These are phyloP conservation scores for Pardosa pseudoannulata DNA, from an alignment of 2,888 invertebrate species.

Conservation along the genomic window DNA sequence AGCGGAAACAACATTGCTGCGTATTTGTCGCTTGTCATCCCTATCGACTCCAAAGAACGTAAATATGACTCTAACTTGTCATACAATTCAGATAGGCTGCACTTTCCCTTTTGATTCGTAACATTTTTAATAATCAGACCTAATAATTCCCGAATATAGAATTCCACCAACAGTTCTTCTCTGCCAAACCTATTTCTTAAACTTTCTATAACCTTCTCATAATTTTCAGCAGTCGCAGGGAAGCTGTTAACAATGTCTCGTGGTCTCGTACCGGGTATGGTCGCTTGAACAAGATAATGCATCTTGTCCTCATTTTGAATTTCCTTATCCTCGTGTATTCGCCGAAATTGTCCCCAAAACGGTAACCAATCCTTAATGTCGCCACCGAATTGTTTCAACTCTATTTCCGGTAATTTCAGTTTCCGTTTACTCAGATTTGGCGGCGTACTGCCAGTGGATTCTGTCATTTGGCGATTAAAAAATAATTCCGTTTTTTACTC, in stretches of 20 bases:
- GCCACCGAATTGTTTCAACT: constrained; percentile 74
- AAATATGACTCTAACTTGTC: constrained; percentile 57
- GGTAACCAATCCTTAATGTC: constrained; percentile 74
- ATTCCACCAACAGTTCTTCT: constrained; percentile 75
- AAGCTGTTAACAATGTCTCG: constrained; percentile 73
- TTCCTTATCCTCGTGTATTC: constrained; percentile 73
- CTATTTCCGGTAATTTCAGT: constrained; percentile 73
- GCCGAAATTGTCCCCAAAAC: constrained; percentile 75
- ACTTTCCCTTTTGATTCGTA: neutral
- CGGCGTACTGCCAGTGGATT: no score
- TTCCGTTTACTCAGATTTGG: constrained; percentile 6
- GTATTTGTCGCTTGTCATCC: constrained; percentile 46
- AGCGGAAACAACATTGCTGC: constrained; percentile 69
- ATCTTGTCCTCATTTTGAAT: constrained; percentile 61
- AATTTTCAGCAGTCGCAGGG: constrained; percentile 74
- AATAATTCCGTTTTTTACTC: no score
- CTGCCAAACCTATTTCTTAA: constrained; percentile 69
- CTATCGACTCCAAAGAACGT: no score
- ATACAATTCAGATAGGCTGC: constrained; percentile 12
- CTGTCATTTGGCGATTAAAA: no score
- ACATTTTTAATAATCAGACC: constrained; percentile 73
- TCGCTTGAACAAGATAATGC: constrained; percentile 74
- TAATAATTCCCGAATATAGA: constrained; percentile 75
- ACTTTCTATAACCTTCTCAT: constrained; percentile 74
- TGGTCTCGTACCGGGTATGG: constrained; percentile 73